Evolutionary conservation across 1,140 invertebrate genomes (phyloP), one percentile per base, ranked within the genome.

Genomic region (Drosophila sechellia): DNA sequence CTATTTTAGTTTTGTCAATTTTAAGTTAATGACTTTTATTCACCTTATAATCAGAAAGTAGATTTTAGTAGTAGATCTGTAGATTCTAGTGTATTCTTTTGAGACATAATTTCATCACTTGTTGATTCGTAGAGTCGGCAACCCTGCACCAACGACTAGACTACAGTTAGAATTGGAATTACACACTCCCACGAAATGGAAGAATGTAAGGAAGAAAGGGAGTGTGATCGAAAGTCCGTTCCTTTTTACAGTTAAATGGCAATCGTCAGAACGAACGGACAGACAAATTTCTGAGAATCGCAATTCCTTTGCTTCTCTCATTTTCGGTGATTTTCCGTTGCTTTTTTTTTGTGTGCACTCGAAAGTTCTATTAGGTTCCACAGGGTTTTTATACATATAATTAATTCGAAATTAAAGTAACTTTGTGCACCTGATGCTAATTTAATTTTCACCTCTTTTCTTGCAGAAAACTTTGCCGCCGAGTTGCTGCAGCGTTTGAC

Each of bases 401-500:
- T 34, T 27, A 27, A 1, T 17, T 22, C 1, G 22, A n/a, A 8
- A 12, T 8, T 6, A 2, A 50, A 13, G 20, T 48, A 20, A 4
- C 2, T 27, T 20, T 35, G 4, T 10, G 0, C 5, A 45, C 37
- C 22, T 20, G 15, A 17, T 48, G 39, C 54, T 20, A 57, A 75
- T 53, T 27, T 13, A 53, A n/a, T 55, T 50, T 56, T 66, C 59
- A 53, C 40, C 39, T 48, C 6, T 53, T 20, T 42, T 58, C 35
- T 89, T 89, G 48, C 80, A 89, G 84, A 89, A 69, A 87, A 73
- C 59, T 59, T 53, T 39, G 59, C 42, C 43, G 68, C 79, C 69
- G 84, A 84, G 66, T 53, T 87, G 48, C 65, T 84, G 64, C 84
- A 84, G 80, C 84, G 84, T 43, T 49, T 89, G 4, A 79, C 76